These are phyloP conservation scores for Microcaecilia unicolor DNA, from an alignment of 2,797 vertebrate species.

Conservation along the genomic window DNA sequence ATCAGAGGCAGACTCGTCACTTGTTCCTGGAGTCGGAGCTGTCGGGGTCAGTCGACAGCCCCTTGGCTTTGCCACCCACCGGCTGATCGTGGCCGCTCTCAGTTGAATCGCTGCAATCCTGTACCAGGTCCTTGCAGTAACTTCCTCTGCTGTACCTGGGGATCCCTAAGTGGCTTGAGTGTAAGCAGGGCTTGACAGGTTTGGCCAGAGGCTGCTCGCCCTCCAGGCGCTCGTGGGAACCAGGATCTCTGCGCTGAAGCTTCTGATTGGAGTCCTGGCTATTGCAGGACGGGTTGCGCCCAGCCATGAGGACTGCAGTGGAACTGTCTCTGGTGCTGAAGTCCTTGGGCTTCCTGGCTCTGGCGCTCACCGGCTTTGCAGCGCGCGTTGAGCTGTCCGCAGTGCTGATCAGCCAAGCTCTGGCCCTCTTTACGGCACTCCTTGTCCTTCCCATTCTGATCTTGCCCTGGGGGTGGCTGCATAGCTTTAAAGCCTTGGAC, in stretches of 20 bases:
- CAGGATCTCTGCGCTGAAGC: constrained; percentile 12
- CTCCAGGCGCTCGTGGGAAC: constrained; percentile 24
- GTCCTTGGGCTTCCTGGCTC: constrained; percentile 11
- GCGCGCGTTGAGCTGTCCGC: constrained; percentile 12
- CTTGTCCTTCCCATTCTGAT: background rate
- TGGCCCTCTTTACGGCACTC: constrained; percentile 2
- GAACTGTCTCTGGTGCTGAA: background rate
- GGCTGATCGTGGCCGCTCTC: no score
- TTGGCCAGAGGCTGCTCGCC: constrained; percentile 19
- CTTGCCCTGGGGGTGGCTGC: constrained; percentile 8
- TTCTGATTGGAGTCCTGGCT: constrained; percentile 45
- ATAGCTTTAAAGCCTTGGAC: constrained; percentile 17
- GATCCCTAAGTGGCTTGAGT: constrained; percentile 48
- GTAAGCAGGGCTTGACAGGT: constrained; percentile 33
- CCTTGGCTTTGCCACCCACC: constrained; percentile 65
- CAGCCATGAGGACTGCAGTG: constrained; percentile 38
- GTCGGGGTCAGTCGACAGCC: constrained; percentile 59
- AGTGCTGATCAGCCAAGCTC: constrained; percentile 10
- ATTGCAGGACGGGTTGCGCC: constrained; percentile 41
- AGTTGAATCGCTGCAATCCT: no score
- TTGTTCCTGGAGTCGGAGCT: constrained; percentile 52
- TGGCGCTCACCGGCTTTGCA: constrained; percentile 2
- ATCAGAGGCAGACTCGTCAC: constrained; percentile 49
- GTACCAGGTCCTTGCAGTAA: no score
- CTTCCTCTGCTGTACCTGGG: constrained; percentile 64